phyloP scores from a whole-genome alignment of 2,797 vertebrate genomes.

The Nothura maculosa region DNA sequence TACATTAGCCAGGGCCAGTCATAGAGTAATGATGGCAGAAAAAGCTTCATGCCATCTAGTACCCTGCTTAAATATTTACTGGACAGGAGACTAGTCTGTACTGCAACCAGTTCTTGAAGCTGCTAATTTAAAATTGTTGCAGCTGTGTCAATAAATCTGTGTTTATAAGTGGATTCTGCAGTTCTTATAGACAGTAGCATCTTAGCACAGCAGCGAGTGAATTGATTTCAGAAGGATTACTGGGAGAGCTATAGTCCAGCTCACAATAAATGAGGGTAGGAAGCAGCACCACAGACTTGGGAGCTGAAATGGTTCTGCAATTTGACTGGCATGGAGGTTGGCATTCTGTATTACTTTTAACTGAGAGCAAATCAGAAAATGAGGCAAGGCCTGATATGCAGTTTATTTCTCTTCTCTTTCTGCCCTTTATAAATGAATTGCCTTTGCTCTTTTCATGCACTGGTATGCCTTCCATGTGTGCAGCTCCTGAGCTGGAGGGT shows the following conservation, averaged over 20 bases:
- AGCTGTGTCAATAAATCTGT: rapidly evolving
- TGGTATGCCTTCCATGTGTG: rapidly evolving
- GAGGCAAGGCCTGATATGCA: background rate
- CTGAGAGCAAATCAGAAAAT: background rate
- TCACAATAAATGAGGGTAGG: rapidly evolving
- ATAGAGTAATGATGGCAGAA: rapidly evolving
- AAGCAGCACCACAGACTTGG: rapidly evolving
- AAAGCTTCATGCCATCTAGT: background rate
- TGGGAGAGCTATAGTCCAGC: rapidly evolving
- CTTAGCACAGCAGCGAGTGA: background rate
- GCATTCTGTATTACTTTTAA: background rate
- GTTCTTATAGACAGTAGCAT: background rate
- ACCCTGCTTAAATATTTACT: background rate
- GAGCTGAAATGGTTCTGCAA: background rate
- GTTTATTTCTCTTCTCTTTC: background rate
- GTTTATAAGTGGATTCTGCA: background rate
- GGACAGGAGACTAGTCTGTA: background rate
- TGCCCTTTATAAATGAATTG: rapidly evolving
- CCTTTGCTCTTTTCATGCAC: rapidly evolving
- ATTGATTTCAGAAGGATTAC: background rate
- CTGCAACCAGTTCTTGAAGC: rapidly evolving
- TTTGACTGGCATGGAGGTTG: rapidly evolving
- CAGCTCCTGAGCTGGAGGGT: rapidly evolving
- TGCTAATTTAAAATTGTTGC: background rate
- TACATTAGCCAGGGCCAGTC: background rate